These are phyloP conservation scores for Chamaea fasciata DNA, from an alignment of 2,113 vertebrate species.

Conservation along the genomic window DNA sequence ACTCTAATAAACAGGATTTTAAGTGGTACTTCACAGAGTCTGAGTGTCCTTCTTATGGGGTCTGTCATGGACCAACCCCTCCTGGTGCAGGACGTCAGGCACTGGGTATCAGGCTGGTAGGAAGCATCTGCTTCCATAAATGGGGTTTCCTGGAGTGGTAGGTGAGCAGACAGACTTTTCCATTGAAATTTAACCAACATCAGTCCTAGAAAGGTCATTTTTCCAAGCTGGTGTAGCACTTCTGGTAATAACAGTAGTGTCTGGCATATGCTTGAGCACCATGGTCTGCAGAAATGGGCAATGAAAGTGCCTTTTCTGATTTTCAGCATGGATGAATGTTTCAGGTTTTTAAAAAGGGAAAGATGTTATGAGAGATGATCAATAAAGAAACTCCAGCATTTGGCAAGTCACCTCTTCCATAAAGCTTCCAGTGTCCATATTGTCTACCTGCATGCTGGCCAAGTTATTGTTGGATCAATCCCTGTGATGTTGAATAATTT, in stretches of 20 bases:
- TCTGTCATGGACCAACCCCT: accelerated
- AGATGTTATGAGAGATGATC: background rate
- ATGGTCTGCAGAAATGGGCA: background rate
- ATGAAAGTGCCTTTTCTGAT: background rate
- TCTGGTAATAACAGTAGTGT: background rate
- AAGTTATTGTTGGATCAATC: background rate
- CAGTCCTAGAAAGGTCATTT: background rate
- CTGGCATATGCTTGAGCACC: background rate
- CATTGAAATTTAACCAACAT: background rate
- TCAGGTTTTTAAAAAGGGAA: background rate
- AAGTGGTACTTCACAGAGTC: background rate
- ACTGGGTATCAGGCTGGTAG: background rate
- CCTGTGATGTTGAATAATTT: background rate
- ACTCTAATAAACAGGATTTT: background rate
- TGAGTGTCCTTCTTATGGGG: background rate
- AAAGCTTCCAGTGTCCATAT: background rate
- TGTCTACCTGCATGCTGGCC: background rate
- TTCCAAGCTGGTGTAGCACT: background rate
- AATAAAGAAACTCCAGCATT: background rate
- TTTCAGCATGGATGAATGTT: background rate
- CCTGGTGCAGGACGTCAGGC: background rate
- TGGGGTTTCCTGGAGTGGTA: accelerated
- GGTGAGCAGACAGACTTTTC: background rate
- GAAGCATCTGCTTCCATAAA: background rate
- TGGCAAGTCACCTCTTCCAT: background rate